Evolutionary conservation across 2,888 invertebrate species (phyloP), one percentile per base, ranked within the genome.

Genomic region (Argyra leucocephala): DNA sequence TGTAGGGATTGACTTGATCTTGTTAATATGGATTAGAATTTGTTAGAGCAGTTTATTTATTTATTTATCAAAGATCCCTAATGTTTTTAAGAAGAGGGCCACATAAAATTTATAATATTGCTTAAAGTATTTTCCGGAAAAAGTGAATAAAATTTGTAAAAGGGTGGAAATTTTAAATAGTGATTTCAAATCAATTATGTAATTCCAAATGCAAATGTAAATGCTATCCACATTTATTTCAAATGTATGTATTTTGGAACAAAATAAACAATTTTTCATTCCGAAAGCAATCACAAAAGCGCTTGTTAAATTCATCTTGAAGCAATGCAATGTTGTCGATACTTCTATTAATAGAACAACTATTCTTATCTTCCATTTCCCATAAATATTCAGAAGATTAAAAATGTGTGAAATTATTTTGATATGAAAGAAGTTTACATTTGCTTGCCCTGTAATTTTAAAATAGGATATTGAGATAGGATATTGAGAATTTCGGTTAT

Each of bases 161-260:
- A 48, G 22, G 57, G 57, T 57, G 63, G 6, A 57, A 12, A 57
- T 10, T 57, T 22, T 37, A 21, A 15, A 63, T 63, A 22, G 10
- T 63, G 22, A 23, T 22, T n/a, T 57, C 7, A 62, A n/a, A 48
- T 26, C 61, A 61, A 61, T 37, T n/a, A n/a, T n/a, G n/a, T 62
- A 62, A 62, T 62, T 62, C 37, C 22, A 62, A 57, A 57, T 63
- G 63, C 57, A 63, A 63, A 63, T 63, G n/a, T 22, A n/a, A 18
- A 26, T 18, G 57, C 48, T 63, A 24, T 63, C 63, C 24, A 57
- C 63, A 21, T 23, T 15, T 37, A 48, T 23, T 37, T 62, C 62
- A 48, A 62, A n/a, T n/a, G n/a, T n/a, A n/a, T n/a, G n/a, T n/a
- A n/a, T n/a, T n/a, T n/a, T n/a, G n/a, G n/a, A n/a, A n/a, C n/a